Base-by-base conservation (phyloP, 2,888 invertebrate species). In the Petrophora chlorosata region DNA sequence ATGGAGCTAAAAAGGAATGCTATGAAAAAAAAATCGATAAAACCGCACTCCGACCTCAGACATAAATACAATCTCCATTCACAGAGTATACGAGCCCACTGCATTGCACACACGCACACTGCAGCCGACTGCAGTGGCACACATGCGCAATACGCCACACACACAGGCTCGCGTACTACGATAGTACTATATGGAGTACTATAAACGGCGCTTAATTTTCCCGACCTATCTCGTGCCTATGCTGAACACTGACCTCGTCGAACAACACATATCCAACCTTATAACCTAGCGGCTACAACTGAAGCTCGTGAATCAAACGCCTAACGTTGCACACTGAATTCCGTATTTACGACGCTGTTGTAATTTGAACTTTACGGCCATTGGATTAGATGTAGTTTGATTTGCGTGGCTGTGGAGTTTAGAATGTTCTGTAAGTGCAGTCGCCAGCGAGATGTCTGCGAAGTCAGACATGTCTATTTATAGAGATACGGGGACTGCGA, bases 381-480 rank as follows among this genome's bases (percentile, higher is more conserved):
- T n/a, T 14, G 7, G 0, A 3, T 47, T 68, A 46, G 57, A 71
- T 67, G 42, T 43, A 62, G 56, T 67, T 67, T 65, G 30, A 50
- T 16, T 13, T 44, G 51, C 26, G 33, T 13, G n/a, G 3, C 30
- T 3, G 35, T 38, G 35, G 38, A 28, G 42, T 54, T 59, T 63
- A 69, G 55, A 66, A 54, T 65, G 67, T 76, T 76, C n/a, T 12
- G 40, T 30, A 22, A 44, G 39, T 41, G 45, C 44, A 41, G 30
- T 9, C 38, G 59, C 61, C 55, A 69, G 65, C 68, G 75, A 74
- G 79, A 77, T 74, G 86, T 86, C 88, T 86, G 80, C 74, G 71
- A 75, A 77, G 74, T 76, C 83, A 84, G 84, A 81, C 84, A 66
- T 70, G 67, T 81, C 85, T 88, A 88, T 87, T 84, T 85, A 86